Percentiles rank a stretch among this genome's conserved stretches.
Evolutionary conservation across 2,113 vertebrate species (phyloP).

Genomic region (Notiomystis cincta): DNA sequence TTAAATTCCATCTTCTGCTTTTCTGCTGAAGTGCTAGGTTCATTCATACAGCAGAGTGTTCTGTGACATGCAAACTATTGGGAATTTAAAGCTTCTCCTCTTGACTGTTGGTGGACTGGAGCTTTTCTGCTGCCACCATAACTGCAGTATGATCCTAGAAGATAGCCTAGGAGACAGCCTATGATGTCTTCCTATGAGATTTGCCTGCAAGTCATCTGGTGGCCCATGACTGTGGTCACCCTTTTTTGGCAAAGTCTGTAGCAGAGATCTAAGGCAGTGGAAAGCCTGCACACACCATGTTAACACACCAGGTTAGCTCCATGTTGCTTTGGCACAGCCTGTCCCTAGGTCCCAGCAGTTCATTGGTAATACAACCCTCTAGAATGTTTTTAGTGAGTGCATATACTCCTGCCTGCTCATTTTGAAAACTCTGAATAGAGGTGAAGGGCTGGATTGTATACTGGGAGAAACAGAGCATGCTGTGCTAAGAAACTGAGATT

Average conservation of each 20-base stretch:
- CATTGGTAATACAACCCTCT: rapidly evolving
- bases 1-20: not conserved
- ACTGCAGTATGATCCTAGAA: not conserved
- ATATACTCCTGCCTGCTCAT: not conserved
- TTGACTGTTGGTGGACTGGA: not conserved
- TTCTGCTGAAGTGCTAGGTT: not conserved
- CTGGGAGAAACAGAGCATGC: not conserved
- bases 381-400: not conserved
- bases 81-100: not conserved
- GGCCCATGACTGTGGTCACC: not conserved
- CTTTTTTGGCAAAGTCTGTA: not conserved
- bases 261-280: not conserved
- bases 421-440: not conserved
- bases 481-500: not conserved
- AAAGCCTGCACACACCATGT: not conserved
- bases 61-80: not conserved
- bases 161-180: not conserved
- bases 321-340: not conserved
- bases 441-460: not conserved
- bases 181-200: not conserved
- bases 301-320: not conserved
- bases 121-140: not conserved
- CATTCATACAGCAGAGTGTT: rapidly evolving
- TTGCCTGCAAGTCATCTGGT: not conserved
- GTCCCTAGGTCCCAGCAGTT: not conserved